These are phyloP conservation scores for Synchiropus splendidus DNA, from an alignment of 2,113 vertebrate species.

Conservation along the genomic window DNA sequence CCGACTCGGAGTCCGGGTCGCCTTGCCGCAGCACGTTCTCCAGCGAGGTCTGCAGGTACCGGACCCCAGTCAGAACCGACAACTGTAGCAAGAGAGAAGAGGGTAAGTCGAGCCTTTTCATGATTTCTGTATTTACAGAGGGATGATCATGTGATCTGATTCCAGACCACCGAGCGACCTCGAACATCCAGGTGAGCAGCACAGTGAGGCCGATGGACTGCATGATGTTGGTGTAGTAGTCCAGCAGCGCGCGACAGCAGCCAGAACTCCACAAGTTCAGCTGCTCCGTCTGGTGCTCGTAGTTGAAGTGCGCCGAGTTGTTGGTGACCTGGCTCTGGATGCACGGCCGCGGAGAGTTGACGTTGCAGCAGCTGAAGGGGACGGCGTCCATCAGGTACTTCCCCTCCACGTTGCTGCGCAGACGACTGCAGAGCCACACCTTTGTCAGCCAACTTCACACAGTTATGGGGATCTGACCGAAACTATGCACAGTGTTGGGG, in stretches of 20 bases:
- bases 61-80: slow-evolving; percentile 76
- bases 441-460: no score
- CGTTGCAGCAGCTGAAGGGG: slow-evolving; percentile 84
- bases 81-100: slow-evolving; percentile 52
- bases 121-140: not conserved
- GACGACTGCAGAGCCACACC: slow-evolving; percentile 50
- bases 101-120: not conserved
- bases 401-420: slow-evolving; percentile 76
- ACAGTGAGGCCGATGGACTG: slow-evolving; percentile 73
- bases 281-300: slow-evolving; percentile 72
- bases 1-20: slow-evolving; percentile 72
- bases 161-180: slow-evolving; percentile 50
- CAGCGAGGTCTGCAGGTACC: slow-evolving; percentile 82
- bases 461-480: no score
- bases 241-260: slow-evolving; percentile 74
- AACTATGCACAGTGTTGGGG: not conserved
- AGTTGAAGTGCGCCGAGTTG: slow-evolving; percentile 80
- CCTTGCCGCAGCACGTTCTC: slow-evolving; percentile 73
- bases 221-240: slow-evolving; percentile 74
- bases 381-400: slow-evolving; percentile 76
- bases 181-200: slow-evolving; percentile 78
- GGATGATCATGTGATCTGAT: not conserved
- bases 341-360: slow-evolving; percentile 75
- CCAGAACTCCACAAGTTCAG: slow-evolving; percentile 79
- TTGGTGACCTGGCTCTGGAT: slow-evolving; percentile 80